Percentiles rank a stretch among this genome's conserved stretches.
These are phyloP conservation scores for Petrocephalus sullivani DNA, from an alignment of 2,797 vertebrate species.

Conservation along the genomic window DNA sequence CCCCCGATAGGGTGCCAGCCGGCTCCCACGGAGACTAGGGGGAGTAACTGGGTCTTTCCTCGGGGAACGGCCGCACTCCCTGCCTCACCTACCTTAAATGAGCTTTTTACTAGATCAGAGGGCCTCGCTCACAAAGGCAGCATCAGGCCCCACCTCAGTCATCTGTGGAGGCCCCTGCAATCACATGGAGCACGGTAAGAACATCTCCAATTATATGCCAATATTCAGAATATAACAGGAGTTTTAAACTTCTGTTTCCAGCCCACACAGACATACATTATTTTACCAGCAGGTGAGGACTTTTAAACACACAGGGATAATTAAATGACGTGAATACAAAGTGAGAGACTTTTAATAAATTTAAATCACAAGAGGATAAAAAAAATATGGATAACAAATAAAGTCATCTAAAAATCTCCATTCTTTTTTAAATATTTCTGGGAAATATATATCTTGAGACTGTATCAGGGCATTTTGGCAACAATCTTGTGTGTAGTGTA, in stretches of 20 bases:
- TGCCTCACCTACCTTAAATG: background rate
- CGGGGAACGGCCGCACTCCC: background rate
- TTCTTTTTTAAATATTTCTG: background rate
- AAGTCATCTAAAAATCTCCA: background rate
- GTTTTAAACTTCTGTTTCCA: background rate
- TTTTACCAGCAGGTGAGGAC: background rate
- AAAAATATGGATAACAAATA: background rate
- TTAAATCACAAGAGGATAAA: background rate
- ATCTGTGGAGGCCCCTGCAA: background rate
- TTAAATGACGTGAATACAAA: background rate
- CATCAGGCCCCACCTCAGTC: background rate
- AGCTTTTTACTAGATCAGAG: background rate
- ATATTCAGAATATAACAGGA: background rate
- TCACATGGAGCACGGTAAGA: background rate
- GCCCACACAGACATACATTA: background rate
- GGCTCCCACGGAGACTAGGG: constrained; percentile 20
- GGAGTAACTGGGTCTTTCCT: background rate
- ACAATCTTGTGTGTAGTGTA: background rate
- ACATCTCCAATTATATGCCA: background rate
- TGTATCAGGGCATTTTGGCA: constrained; percentile 16
- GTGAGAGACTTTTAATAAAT: background rate
- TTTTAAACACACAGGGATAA: background rate
- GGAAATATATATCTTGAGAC: background rate
- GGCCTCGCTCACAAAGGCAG: background rate
- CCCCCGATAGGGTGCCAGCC: background rate